Base-by-base conservation (phyloP, 1,140 invertebrate genomes). In the Bombus turneri region DNA sequence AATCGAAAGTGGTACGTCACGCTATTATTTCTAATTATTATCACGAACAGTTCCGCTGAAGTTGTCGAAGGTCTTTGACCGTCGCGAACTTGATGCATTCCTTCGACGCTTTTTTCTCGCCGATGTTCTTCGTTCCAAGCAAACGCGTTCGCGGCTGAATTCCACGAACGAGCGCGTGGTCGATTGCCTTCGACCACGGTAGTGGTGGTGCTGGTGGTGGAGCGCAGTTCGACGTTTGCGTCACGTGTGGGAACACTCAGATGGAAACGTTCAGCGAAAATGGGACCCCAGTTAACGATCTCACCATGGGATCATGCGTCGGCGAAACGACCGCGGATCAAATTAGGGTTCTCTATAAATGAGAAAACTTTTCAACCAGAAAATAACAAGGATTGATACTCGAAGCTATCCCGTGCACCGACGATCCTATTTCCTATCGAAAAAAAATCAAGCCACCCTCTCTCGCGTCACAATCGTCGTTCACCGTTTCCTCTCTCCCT, bases 301-400 rank as follows among this genome's bases (percentile, higher is more conserved):
- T n/a, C 80, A 39, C 53, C 9, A 22, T 31, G 72, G 71, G 41
- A 75, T 83, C n/a, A 71, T 47, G 81, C 72, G 53, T 66, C 72
- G 37, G 15, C 31, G 47, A 57, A 68, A 78, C 34, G n/a, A 5
- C 15, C 62, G 62, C 22, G 43, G 37, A 83, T 83, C 59, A 28
- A 83, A 83, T 83, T 83, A 83, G 74, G 64, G 22, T 37, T 57
- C 34, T 76, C 73, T 76, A 73, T 76, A 83, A 83, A 83, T 39
- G 81, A 76, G 81, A 83, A 83, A 83, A 83, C 81, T 83, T 83
- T 76, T 75, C 81, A 66, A 31, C 71, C 57, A 72, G 81, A 82
- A 82, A 82, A 82, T 82, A 75, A 75, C 80, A 64, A 82, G 81
- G 72, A 82, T 53, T 47, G 81, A 82, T 66, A 82, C 81, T 64